Conservation (phyloP, 2,113 vertebrate species). For the Otis tarda region DNA sequence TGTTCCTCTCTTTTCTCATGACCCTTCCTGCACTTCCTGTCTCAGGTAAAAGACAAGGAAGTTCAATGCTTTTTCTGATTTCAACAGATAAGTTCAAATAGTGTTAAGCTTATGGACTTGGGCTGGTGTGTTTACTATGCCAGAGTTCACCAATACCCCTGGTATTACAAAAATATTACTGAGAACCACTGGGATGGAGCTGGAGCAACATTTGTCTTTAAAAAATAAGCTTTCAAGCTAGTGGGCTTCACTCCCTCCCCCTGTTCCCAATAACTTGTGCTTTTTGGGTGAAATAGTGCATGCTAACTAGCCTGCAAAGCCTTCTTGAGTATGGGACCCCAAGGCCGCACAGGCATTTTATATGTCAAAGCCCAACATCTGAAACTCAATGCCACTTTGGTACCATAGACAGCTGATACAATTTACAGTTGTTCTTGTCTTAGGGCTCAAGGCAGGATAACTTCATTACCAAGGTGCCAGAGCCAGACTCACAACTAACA, state of each 20-base stretch:
- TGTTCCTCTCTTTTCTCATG: background rate
- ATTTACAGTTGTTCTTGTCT: background rate
- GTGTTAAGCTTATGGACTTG: background rate
- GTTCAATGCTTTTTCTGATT: background rate
- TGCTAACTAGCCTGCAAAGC: background rate
- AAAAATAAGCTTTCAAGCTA: background rate
- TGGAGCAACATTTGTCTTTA: background rate
- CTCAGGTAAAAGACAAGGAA: background rate
- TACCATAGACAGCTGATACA: background rate
- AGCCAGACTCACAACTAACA: background rate
- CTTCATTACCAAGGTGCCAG: background rate
- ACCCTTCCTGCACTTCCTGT: background rate
- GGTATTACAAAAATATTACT: background rate
- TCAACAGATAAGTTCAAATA: background rate
- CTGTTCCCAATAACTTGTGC: background rate
- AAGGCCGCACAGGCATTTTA: background rate
- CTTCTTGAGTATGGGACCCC: background rate
- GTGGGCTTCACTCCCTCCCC: background rate
- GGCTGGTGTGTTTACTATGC: background rate
- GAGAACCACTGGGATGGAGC: background rate
- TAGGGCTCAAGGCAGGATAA: background rate
- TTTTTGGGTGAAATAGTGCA: background rate
- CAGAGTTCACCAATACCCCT: background rate
- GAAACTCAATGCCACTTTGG: background rate
- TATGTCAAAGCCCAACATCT: background rate